phyloP scores from a whole-genome alignment of 2,113 vertebrate species.

The Puma concolor region DNA sequence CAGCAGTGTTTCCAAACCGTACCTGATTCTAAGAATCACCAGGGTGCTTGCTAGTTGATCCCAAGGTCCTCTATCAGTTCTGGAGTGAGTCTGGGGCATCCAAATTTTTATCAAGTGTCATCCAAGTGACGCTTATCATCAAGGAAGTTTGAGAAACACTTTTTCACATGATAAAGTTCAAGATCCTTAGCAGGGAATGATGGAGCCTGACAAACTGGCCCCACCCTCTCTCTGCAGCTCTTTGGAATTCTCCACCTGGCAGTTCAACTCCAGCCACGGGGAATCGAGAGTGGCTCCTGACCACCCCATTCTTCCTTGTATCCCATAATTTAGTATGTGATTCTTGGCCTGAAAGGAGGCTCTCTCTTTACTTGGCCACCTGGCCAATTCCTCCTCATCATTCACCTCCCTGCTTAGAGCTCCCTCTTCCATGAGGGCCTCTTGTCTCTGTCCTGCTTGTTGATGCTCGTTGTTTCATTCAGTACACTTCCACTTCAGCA shows the following conservation, averaged over 20 bases:
- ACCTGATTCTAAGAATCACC: background rate
- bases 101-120: background rate
- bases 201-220: background rate
- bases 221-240: background rate
- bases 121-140: background rate
- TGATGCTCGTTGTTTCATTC: background rate
- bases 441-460: background rate
- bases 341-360: background rate
- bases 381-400: background rate
- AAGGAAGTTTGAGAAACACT: background rate
- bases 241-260: background rate
- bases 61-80: background rate
- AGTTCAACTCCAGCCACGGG: background rate
- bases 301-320: background rate
- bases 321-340: background rate
- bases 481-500: background rate
- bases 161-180: background rate
- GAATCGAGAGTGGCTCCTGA: background rate
- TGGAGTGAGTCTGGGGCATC: background rate
- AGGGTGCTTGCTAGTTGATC: background rate
- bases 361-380: background rate
- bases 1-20: background rate
- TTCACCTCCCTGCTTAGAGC: background rate
- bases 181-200: background rate
- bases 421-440: background rate